Base-by-base conservation (phyloP, 2,888 invertebrate species). In the Junonia oenone region DNA sequence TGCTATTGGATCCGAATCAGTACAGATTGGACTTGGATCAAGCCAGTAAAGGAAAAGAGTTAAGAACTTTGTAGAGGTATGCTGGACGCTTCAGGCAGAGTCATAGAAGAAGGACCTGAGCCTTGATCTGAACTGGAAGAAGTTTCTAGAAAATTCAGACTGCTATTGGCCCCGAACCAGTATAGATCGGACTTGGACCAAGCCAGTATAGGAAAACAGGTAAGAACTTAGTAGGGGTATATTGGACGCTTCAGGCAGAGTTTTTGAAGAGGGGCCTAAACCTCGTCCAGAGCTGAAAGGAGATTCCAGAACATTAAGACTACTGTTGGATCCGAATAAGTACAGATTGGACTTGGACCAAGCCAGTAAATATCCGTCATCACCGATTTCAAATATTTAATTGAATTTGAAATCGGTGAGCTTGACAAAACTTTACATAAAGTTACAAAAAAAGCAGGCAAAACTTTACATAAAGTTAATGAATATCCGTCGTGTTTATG, bases 51-150 rank as follows among this genome's bases (percentile, higher is more conserved):
- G 92, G 94, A 0, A 96, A 94, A 72, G 98, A 99, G 0, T 92
- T 99, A 14, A 99, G 99, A 33, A n/a, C 0, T 99, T 99, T 83
- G 99, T 99, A 84, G 95, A 81, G 99, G 99, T 1, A 97, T 99
- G 97, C 83, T 99, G 49, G 99, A 99, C 76, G 95, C 95, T 6
- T 96, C 97, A 56, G 99, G 99, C 0, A 91, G 97, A 61, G 97
- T 99, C 2, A 98, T 99, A 54, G 99, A 99, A 78, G 99, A 99
- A 79, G 97, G 97, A 0, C 97, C 97, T 0, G 97, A 97, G 71
- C 97, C 97, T 0, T 93, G 95, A 62, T 98, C 98, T 0, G 92
- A 94, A 61, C 80, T 99, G 26, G 93, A 95, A 0, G 99, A 98
- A 0, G 98, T 98, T 70, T 93, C 94, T 19, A 92, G 99, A 63